Evolutionary conservation across 1,140 invertebrate genomes (phyloP).

Genomic region (Parapsyche elsis): DNA sequence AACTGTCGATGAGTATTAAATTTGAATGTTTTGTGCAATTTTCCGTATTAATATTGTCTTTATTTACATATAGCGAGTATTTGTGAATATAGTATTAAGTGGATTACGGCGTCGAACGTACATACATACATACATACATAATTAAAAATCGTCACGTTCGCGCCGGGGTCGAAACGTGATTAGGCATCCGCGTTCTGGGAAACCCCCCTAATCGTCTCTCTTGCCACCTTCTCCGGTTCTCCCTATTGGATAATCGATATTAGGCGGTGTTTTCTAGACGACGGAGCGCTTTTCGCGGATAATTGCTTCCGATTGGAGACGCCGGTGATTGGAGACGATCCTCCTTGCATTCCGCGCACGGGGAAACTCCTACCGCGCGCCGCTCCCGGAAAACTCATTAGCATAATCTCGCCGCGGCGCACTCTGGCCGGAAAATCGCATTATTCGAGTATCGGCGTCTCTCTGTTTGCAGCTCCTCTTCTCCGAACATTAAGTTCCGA

Average conservation of each 20-base stretch:
- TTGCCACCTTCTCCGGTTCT: background rate
- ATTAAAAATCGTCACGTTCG: slow-evolving; percentile 31
- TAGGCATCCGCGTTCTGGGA: background rate
- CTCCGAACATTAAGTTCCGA: background rate
- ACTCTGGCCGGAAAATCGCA: slow-evolving; percentile 5
- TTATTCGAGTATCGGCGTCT: background rate
- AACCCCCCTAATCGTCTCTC: background rate
- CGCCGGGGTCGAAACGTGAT: background rate
- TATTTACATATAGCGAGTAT: background rate
- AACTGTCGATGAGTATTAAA: too few relatives aligned
- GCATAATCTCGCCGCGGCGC: slow-evolving; percentile 16
- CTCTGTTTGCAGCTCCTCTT: background rate
- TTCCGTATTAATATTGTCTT: background rate
- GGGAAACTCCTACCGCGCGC: background rate
- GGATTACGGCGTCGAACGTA: too few relatives aligned
- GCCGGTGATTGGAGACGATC: background rate
- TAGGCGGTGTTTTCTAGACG: background rate
- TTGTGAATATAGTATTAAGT: too few relatives aligned
- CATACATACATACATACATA: too few relatives aligned
- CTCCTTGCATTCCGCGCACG: slow-evolving; percentile 12
- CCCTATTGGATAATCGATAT: slow-evolving; percentile 8
- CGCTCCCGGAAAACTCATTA: slow-evolving; percentile 10
- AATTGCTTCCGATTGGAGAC: slow-evolving; percentile 21
- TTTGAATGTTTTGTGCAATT: background rate
- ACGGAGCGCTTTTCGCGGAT: slow-evolving; percentile 11